Percentiles rank a stretch among this genome's conserved stretches.
Evolutionary conservation across 2,888 invertebrate species (phyloP).

Genomic region (Carabus problematicus): DNA sequence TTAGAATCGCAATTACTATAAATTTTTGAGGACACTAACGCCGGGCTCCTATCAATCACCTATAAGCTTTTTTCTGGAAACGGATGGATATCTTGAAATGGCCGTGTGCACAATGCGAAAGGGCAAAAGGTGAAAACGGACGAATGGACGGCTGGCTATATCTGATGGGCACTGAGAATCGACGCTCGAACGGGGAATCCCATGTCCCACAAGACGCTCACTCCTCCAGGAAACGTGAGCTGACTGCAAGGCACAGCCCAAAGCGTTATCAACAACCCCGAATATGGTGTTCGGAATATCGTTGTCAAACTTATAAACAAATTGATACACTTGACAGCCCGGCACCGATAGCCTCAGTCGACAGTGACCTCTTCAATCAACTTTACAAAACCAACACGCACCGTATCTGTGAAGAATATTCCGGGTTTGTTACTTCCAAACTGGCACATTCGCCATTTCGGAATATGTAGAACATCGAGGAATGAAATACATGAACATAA

Average conservation of each 20-base stretch:
- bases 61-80: conserved; percentile 34
- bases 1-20: conserved; percentile 35
- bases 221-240: conserved; percentile 29
- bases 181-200: not conserved
- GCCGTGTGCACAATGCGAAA: conserved; percentile 6
- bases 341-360: too few relatives aligned
- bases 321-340: too few relatives aligned
- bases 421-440: too few relatives aligned
- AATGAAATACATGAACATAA: too few relatives aligned
- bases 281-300: too few relatives aligned
- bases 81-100: conserved; percentile 14
- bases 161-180: conserved; percentile 31
- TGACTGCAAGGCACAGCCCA: conserved; percentile 16
- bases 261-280: too few relatives aligned
- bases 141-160: conserved; percentile 11
- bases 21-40: conserved; percentile 33
- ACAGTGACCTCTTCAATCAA: too few relatives aligned
- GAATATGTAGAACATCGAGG: too few relatives aligned
- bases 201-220: conserved; percentile 8
- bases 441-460: too few relatives aligned
- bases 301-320: too few relatives aligned
- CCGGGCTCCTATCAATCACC: conserved; percentile 33
- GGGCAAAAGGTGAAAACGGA: conserved; percentile 35
- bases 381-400: too few relatives aligned
- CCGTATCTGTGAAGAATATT: too few relatives aligned